Base-by-base conservation (phyloP, 2,113 vertebrate genomes). In the Tichodroma muraria region DNA sequence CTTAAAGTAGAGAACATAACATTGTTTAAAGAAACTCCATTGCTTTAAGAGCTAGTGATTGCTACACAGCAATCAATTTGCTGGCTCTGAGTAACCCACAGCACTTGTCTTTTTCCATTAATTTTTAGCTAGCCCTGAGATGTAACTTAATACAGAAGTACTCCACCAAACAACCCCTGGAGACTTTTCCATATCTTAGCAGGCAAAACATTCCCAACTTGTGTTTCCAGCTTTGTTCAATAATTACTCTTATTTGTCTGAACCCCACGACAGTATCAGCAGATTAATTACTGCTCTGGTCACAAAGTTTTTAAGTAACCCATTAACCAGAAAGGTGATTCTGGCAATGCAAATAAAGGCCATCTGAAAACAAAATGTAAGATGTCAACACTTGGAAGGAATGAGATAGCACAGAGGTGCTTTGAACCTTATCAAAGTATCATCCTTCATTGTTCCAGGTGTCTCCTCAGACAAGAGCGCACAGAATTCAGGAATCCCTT, bases 241-340 rank as follows among this genome's bases (percentile, higher is more conserved):
- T 38, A 82, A 66, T 91, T 92, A 44, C 52, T 80, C 82, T 40
- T 83, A 6, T 28, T 88, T 92, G 59, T 44, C 68, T 91, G 92
- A 82, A 6, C 12, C 10, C 47, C 68, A 63, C 12, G 10, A 89
- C 50, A 65, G 8, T 63, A 77, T 70, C 77, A 88, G 60, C 77
- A 88, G 60, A 66, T 80, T 73, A 93, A 28, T 81, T 69, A 16
- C 90, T 66, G 49, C 30, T 82, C 45, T 65, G 71, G 31, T 53
- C 64, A 54, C 38, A n/a, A 66, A 60, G n/a, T 14, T 93, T 40
- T 44, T 9, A 27, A 49, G 91, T 95, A 33, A 95, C 65, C 59
- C 72, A 86, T 96, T 96, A 94, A 93, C 82, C 61, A n/a, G 54
- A 73, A 47, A 25, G 71, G 73, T 69, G 42, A 42, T 59, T 93